Evolutionary conservation across 2,888 invertebrate genomes (phyloP), one percentile per base, ranked within the genome.

Genomic region (Leptopilina myrica): DNA sequence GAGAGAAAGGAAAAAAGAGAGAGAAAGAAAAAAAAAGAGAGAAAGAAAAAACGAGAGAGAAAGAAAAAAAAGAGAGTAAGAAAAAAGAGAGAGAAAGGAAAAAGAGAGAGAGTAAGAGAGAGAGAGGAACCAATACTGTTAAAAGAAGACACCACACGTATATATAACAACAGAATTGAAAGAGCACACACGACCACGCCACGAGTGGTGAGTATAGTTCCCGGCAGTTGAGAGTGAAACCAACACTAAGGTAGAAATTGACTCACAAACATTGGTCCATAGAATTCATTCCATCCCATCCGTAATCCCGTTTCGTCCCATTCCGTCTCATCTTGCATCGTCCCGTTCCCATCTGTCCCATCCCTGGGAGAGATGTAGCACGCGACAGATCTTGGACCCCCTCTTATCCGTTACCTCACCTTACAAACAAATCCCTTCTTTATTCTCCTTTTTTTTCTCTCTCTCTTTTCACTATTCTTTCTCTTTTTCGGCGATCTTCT

Each of bases 151-250:
- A 73, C 56, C 82, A 83, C 85, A 83, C 78, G 78, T 15, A 49
- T 81, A 79, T 81, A 78, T 82, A 78, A 73, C 69, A 78, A 73
- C 69, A 79, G 85, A 84, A 82, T 82, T 83, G 85, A 83, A 82
- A 8, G 86, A 83, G 82, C 59, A 65, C 76, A 66, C 80, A 80
- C 79, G 77, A 76, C n/a, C n/a, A n/a, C n/a, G n/a, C n/a, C n/a
- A n/a, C n/a, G n/a, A n/a, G n/a, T n/a, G n/a, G 76, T 64, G 76
- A 67, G 66, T 20, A 20, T n/a, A n/a, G n/a, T 0, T n/a, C 67
- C 78, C 65, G 64, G 85, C 86, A 85, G 87, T 84, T 85, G 87
- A 88, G 86, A 89, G 88, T 87, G 87, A 88, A 88, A 88, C 88
- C 85, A 87, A 85, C 85, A 88, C 84, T 82, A 87, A 79, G 81